Evolutionary conservation across 2,113 vertebrate genomes (phyloP).

Genomic region (Lagopus leucura): DNA sequence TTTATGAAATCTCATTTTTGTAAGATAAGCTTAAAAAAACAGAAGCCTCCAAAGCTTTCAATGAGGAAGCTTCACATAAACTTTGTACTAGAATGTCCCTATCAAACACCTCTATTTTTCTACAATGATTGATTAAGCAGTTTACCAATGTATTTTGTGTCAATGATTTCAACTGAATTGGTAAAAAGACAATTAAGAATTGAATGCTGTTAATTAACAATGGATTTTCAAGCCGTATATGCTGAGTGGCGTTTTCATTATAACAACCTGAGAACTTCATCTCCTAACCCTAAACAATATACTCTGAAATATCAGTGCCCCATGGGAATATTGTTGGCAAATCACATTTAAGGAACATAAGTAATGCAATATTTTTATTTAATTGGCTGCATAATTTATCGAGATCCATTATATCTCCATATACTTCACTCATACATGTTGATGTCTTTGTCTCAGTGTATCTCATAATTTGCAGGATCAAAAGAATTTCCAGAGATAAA

Average conservation of each 20-base stretch:
- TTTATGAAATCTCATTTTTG: constrained; percentile 76
- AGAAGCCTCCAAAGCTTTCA: constrained; percentile 72
- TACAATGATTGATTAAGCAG: constrained; percentile 78
- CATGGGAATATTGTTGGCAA: background rate
- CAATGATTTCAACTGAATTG: constrained; percentile 71
- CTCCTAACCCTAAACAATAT: background rate
- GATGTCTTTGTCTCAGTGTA: background rate
- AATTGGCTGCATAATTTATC: background rate
- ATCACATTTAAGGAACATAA: background rate
- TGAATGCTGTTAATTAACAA: constrained; percentile 75
- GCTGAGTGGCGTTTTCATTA: constrained; percentile 70
- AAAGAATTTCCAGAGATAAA: background rate
- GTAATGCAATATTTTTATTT: background rate
- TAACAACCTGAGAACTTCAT: background rate
- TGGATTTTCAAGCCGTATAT: constrained; percentile 78
- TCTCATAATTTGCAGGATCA: background rate
- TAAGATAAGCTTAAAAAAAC: constrained; percentile 70
- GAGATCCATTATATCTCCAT: background rate
- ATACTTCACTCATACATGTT: background rate
- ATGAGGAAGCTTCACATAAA: constrained; percentile 60
- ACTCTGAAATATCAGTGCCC: background rate
- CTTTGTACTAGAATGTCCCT: constrained; percentile 80
- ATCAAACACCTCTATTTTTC: constrained; percentile 85
- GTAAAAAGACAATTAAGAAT: constrained; percentile 70
- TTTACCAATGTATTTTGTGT: constrained; percentile 83